Percentiles rank a stretch among this genome's conserved stretches.
These are phyloP conservation scores for Megathymus violae DNA, from an alignment of 1,140 invertebrate genomes.

Conservation along the genomic window DNA sequence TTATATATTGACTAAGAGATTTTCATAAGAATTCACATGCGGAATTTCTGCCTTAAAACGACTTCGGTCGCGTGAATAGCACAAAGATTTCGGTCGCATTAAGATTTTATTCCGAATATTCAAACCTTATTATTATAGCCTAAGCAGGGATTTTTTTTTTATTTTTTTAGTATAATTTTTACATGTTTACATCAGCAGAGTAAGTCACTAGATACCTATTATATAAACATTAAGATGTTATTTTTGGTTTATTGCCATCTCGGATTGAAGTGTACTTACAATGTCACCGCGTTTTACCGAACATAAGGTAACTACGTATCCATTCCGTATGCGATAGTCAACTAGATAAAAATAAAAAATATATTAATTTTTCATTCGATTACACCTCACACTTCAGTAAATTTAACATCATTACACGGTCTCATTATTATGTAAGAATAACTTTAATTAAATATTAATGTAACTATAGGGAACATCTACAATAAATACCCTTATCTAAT, in stretches of 20 bases:
- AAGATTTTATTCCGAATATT: conserved; percentile 76
- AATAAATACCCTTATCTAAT: conserved; percentile 83
- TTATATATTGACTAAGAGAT: conserved; percentile 81
- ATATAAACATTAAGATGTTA: conserved; percentile 77
- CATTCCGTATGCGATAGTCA: conserved; percentile 72
- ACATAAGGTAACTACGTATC: conserved; percentile 65
- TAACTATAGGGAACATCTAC: conserved; percentile 77
- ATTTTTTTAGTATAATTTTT: conserved; percentile 79
- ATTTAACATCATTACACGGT: conserved; percentile 73
- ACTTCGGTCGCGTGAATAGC: conserved; percentile 52
- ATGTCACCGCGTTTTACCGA: conserved; percentile 41
- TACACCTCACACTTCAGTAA: conserved; percentile 73
- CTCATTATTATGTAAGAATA: conserved; percentile 80
- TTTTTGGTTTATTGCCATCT: conserved; percentile 82
- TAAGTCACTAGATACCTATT: conserved; percentile 78
- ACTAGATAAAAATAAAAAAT: conserved; percentile 83
- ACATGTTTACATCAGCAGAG: conserved; percentile 80
- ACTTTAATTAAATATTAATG: conserved; percentile 75
- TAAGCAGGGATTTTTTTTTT: conserved; percentile 82
- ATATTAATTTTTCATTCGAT: conserved; percentile 80
- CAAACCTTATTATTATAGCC: conserved; percentile 78
- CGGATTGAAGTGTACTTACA: conserved; percentile 60
- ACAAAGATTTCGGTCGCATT: conserved; percentile 68
- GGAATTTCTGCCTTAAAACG: conserved; percentile 53
- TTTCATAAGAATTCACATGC: conserved; percentile 82